Evolutionary conservation across 2,113 vertebrate genomes (phyloP).

Genomic region (Colius striatus): DNA sequence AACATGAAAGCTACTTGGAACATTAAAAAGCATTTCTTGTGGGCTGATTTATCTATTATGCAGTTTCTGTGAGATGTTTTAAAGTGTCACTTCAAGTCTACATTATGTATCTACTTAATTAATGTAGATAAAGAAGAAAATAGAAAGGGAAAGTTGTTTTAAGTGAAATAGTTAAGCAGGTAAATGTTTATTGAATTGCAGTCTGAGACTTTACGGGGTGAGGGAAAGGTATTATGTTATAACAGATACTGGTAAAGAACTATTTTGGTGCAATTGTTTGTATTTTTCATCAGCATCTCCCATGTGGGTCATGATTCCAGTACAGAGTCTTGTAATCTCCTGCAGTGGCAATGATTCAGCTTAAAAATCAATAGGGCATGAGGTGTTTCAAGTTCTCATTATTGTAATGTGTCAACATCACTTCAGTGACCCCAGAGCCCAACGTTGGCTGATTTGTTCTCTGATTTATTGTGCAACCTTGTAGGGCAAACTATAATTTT

Average conservation of each 20-base stretch:
- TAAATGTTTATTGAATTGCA: not conserved
- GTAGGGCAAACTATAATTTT: conserved; percentile 83
- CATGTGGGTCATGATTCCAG: conserved; percentile 68
- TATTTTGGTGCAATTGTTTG: conserved; percentile 70
- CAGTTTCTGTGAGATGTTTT: conserved; percentile 24
- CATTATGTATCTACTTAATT: not conserved
- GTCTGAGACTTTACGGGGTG: not conserved
- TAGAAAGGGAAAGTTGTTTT: not conserved
- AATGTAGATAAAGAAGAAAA: conserved; percentile 10
- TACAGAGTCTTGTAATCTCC: conserved; percentile 76
- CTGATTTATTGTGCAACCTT: conserved; percentile 87
- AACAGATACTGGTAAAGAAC: conserved; percentile 53
- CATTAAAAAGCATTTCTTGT: conserved; percentile 40
- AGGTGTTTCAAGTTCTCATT: conserved; percentile 86
- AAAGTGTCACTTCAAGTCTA: not conserved
- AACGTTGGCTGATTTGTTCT: conserved; percentile 76
- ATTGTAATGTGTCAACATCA: conserved; percentile 85
- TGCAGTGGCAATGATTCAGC: conserved; percentile 80
- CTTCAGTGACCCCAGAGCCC: conserved; percentile 77
- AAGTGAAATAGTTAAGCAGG: not conserved
- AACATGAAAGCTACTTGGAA: conserved; percentile 41
- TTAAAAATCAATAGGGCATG: conserved; percentile 82
- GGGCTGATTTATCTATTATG: conserved; percentile 24
- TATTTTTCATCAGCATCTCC: conserved; percentile 77
- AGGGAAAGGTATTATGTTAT: conserved; percentile 43